phyloP scores from a whole-genome alignment of 2,113 vertebrate species.

The Smithornis capensis region DNA sequence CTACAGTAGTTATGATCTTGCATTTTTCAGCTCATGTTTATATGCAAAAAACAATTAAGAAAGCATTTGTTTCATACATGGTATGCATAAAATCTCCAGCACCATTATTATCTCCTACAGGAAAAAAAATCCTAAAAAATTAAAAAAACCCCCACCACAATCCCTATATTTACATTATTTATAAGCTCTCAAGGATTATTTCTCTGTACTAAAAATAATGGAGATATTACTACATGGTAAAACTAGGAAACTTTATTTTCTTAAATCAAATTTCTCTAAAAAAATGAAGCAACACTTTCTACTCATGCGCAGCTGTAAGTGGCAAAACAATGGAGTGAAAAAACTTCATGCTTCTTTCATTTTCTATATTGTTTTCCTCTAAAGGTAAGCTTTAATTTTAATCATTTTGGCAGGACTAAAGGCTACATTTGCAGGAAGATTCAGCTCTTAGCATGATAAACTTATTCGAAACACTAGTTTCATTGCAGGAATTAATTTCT shows the following conservation, averaged over 20 bases:
- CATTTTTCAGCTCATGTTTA: background rate
- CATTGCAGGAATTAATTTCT: background rate
- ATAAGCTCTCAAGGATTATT: background rate
- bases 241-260: background rate
- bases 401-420: background rate
- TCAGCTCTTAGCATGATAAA: background rate
- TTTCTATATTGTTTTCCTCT: background rate
- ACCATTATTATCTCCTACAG: slow-evolving; percentile 18
- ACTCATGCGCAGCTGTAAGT: rapidly evolving
- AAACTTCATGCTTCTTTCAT: background rate
- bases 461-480: background rate
- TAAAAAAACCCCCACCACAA: background rate
- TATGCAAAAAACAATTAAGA: slow-evolving; percentile 19
- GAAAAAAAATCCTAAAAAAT: background rate
- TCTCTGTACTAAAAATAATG: background rate
- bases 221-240: background rate
- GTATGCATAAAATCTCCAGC: background rate
- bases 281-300: background rate
- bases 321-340: background rate
- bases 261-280: background rate
- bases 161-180: slow-evolving; percentile 15
- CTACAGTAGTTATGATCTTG: rapidly evolving
- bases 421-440: background rate
- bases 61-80: background rate
- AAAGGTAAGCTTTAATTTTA: background rate